Conservation (phyloP, 2,888 invertebrate species). For the Biston betularia region DNA sequence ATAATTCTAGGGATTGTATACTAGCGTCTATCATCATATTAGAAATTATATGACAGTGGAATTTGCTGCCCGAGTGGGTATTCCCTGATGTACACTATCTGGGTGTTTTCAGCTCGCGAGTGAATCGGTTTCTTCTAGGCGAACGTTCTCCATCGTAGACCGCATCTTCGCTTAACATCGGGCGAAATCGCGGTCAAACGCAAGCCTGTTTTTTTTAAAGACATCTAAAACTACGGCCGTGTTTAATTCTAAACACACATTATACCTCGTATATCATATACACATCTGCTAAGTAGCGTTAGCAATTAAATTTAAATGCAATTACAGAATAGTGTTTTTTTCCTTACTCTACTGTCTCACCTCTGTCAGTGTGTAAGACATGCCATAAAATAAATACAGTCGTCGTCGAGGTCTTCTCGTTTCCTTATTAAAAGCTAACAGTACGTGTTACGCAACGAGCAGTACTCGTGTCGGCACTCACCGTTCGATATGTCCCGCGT, state of each 20-base stretch:
- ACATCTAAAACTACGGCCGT: too few relatives aligned
- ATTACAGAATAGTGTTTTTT: neutral
- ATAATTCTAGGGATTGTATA: too few relatives aligned
- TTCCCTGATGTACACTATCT: too few relatives aligned
- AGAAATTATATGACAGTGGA: too few relatives aligned
- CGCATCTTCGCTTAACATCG: too few relatives aligned
- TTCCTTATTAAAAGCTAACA: slow-evolving; percentile 18
- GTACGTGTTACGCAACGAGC: slow-evolving; percentile 28
- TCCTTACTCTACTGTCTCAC: neutral
- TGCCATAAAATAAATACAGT: neutral
- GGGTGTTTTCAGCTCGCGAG: too few relatives aligned
- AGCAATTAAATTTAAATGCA: neutral
- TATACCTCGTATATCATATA: neutral
- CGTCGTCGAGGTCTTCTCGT: neutral
- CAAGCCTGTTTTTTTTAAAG: too few relatives aligned
- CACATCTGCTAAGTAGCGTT: neutral
- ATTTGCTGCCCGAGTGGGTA: too few relatives aligned
- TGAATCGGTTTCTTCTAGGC: too few relatives aligned
- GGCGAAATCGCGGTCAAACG: too few relatives aligned
- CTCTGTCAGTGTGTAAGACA: neutral
- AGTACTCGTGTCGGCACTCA: slow-evolving; percentile 61
- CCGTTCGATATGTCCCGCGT: slow-evolving; percentile 71
- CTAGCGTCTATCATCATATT: too few relatives aligned
- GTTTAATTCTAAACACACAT: slow-evolving; percentile 1
- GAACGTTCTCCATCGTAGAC: too few relatives aligned